Conservation (phyloP, 2,797 vertebrate species). For the Typhlichthys subterraneus region DNA sequence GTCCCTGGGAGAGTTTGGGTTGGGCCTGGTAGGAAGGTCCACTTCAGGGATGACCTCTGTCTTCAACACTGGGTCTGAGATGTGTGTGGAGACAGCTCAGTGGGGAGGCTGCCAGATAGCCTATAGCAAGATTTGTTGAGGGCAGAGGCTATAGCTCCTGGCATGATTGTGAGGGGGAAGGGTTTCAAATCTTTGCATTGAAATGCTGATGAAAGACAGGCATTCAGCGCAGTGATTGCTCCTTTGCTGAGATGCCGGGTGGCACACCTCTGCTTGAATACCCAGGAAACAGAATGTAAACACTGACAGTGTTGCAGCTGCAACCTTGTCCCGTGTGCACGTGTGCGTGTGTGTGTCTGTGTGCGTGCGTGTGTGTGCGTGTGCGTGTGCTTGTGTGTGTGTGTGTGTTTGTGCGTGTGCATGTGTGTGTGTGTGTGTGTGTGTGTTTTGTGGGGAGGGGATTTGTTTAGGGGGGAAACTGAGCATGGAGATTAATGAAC, state of each 20-base stretch:
- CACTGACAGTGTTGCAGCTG: conserved; percentile 49
- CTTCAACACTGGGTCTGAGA: conserved; percentile 32
- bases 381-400: no score
- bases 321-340: conserved; percentile 29
- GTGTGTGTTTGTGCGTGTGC: no score
- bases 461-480: no score
- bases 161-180: conserved; percentile 26
- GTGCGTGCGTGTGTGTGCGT: no score
- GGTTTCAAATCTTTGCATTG: conserved; percentile 56
- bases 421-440: no score
- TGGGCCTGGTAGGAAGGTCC: conserved; percentile 44
- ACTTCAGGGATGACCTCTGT: conserved; percentile 65
- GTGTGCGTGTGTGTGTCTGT: no score
- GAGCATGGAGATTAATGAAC: conserved; percentile 48
- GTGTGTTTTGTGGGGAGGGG: no score
- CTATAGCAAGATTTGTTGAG: conserved; percentile 30
- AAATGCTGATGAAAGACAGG: conserved; percentile 63
- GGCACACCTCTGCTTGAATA: conserved; percentile 52
- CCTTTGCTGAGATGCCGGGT: conserved; percentile 43
- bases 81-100: conserved; percentile 27
- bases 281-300: conserved; percentile 50
- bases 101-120: conserved; percentile 51
- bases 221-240: conserved; percentile 55
- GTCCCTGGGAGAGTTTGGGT: conserved; percentile 14
- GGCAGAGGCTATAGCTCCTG: conserved; percentile 40